A percentile compares a stretch with the other conserved stretches of the same genome.
phyloP scores from a whole-genome alignment of 1,140 invertebrate genomes.

The Brachystomella parvula region DNA sequence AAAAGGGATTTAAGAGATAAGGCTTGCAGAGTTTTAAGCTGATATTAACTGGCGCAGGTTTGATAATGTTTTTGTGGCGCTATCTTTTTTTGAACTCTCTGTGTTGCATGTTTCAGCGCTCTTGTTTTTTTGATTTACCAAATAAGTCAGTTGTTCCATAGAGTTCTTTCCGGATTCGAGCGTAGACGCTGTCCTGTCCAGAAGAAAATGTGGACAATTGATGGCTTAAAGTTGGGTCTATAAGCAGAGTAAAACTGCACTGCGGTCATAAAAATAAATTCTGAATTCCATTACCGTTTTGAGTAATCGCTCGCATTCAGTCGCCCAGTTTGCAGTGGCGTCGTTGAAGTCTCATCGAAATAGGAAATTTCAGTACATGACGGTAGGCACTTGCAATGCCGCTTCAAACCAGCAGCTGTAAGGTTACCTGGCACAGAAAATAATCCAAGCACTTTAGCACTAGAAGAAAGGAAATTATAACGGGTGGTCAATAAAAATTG shows the following conservation, averaged over 20 bases:
- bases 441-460: neutral
- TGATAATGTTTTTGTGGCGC: too few relatives aligned
- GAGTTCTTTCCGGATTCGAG: constrained; percentile 22
- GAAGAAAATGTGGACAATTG: constrained; percentile 26
- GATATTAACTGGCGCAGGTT: too few relatives aligned
- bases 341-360: constrained; percentile 3
- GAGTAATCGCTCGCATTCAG: too few relatives aligned
- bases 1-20: too few relatives aligned
- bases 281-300: too few relatives aligned
- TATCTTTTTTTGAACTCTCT: too few relatives aligned
- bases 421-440: constrained; percentile 3
- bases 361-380: constrained; percentile 29
- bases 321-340: constrained; percentile 8
- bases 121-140: too few relatives aligned
- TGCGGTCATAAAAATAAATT: too few relatives aligned
- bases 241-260: neutral
- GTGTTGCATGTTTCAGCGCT: too few relatives aligned
- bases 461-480: neutral
- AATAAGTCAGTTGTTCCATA: constrained; percentile 23
- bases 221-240: constrained; percentile 19
- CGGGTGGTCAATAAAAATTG: too few relatives aligned
- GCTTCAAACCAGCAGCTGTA: constrained; percentile 15
- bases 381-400: constrained; percentile 21
- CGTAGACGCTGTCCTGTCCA: constrained; percentile 21
- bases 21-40: too few relatives aligned